Evolutionary conservation across 2,888 invertebrate species (phyloP), one percentile per base, ranked within the genome.

Genomic region (Drosophila siamana): DNA sequence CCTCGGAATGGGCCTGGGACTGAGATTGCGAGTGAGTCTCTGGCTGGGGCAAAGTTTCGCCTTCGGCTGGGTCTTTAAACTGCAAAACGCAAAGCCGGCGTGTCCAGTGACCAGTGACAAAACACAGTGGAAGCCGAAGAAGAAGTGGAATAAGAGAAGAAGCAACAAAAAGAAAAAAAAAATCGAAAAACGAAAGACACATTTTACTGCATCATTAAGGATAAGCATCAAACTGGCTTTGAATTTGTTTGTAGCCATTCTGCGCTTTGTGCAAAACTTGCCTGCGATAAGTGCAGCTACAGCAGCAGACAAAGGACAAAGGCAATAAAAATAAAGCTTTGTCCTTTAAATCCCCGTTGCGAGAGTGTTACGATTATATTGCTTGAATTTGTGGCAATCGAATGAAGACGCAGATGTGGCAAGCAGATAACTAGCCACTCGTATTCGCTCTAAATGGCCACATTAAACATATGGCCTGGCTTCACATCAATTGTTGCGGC

Each of bases 211-310:
- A 91, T 91, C 91, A 90, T 91, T 90, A 90, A 86, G 90, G 91
- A 91, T 89, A 91, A 87, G 87, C 86, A 90, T 90, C 90, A 89
- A 89, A 86, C 85, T 85, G 86, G 86, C 89, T 88, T 88, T 89
- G 88, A 88, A 88, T 89, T 88, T 86, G 81, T 86, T 87, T 80
- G 80, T 68, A 67, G 75, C 71, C 80, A 74, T 71, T 72, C 71
- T 66, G 59, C 55, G 78, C 74, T 70, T 73, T 80, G 80, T 78
- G 70, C 63, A 63, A 52, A 64, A 75, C 71, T 88, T 77, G 68
- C 74, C 66, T 19, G 54, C 83, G 89, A 80, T 83, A 86, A 88
- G 71, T 70, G 63, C 65, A 69, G 57, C 52, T 33, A 46, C 66
- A n/a, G n/a, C n/a, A n/a, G n/a, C n/a, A n/a, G 62, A 59, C 66